Base-by-base conservation (phyloP, 2,113 vertebrate species). In the Chaetura pelagica region DNA sequence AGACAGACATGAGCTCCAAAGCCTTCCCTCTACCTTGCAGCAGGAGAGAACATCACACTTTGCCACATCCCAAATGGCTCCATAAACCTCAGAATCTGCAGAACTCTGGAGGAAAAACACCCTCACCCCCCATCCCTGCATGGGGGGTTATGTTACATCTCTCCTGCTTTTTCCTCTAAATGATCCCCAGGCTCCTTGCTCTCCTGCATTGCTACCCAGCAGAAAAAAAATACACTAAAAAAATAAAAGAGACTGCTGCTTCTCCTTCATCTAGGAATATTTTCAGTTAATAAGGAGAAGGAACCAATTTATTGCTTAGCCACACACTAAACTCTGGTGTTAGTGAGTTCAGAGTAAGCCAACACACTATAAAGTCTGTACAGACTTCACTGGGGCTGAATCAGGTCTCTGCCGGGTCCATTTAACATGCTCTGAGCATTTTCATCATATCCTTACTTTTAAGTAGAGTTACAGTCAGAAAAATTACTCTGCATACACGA, bases 361-460 rank as follows among this genome's bases (percentile, higher is more conserved):
- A 81, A 57, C 88, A 86, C 92, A 92, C 92, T 59, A 51, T 40
- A 59, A 88, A 81, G 82, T 51, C 87, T 49, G 62, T 5, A n/a
- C 64, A 91, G 88, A 86, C 85, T 78, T 91, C 63, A 44, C 52
- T 59, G 68, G 64, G 86, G 79, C 80, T 61, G 82, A 69, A 88
- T 78, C 93, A 48, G 68, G 44, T 75, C 85, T 94, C 82, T 84
- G 87, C 76, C 67, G 82, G 61, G 75, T 84, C 93, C 86, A 96
- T 89, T 97, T 97, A 94, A 97, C 97, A 97, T 96, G 94, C 93
- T 96, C 94, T 95, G 66, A 96, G 97, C 93, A 91, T 96, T 95
- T 93, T 71, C 96, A 94, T 96, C 93, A 78, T 67, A 96, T 89
- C 97, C 96, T 97, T 94, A 96, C 96, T 97, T 97, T 97, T 97